These are phyloP conservation scores for Gallirallus australis DNA, from an alignment of 2,797 vertebrate species.

Conservation along the genomic window DNA sequence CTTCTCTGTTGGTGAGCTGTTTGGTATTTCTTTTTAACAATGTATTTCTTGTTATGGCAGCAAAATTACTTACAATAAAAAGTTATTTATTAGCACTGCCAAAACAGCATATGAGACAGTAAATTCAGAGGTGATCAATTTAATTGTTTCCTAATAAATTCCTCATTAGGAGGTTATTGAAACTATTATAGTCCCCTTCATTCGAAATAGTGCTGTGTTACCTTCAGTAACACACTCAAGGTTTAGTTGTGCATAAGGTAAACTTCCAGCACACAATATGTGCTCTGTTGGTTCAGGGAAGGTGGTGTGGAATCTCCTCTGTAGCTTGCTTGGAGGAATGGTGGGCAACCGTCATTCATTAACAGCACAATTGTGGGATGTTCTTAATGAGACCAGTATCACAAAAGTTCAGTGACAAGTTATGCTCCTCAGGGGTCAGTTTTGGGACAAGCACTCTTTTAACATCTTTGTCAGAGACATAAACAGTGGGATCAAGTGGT, in stretches of 20 bases:
- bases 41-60: background rate
- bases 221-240: background rate
- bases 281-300: background rate
- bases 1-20: background rate
- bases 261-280: background rate
- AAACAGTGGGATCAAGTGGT: no score
- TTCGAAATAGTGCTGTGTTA: background rate
- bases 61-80: background rate
- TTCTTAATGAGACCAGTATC: background rate
- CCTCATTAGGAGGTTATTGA: background rate
- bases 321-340: background rate
- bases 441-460: no score
- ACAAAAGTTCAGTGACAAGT: background rate
- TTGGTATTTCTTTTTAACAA: background rate
- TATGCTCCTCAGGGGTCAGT: no score
- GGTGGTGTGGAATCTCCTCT: background rate
- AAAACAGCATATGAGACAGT: background rate
- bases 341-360: background rate
- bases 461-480: no score
- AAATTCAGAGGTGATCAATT: background rate
- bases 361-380: background rate
- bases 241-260: background rate
- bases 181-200: background rate
- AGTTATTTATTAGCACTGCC: background rate
- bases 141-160: background rate